phyloP scores from a whole-genome alignment of 2,113 vertebrate genomes.

The Danio rerio region DNA sequence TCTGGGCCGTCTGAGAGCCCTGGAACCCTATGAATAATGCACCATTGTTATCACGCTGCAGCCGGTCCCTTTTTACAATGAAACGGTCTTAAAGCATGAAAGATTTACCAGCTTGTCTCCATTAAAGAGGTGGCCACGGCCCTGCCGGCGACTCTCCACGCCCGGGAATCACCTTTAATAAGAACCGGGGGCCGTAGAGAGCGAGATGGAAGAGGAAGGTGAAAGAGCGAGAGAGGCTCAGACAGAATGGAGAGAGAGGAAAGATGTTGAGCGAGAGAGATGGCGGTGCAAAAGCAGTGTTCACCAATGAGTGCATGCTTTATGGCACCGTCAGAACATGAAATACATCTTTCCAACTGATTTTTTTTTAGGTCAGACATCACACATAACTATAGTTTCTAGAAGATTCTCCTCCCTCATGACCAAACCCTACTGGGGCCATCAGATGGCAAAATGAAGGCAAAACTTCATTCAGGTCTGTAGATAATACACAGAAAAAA shows the following conservation, averaged over 20 bases:
- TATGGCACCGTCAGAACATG: slow-evolving; percentile 22
- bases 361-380: slow-evolving; percentile 38
- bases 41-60: slow-evolving; percentile 55
- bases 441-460: slow-evolving; percentile 16
- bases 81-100: slow-evolving; percentile 70
- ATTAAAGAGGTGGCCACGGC: slow-evolving; percentile 57
- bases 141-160: slow-evolving; percentile 40
- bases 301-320: slow-evolving; percentile 35
- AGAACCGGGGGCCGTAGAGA: slow-evolving; percentile 27
- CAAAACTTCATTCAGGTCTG: slow-evolving; percentile 21
- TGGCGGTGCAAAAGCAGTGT: neutral
- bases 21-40: slow-evolving; percentile 59
- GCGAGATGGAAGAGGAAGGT: neutral
- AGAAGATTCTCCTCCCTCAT: neutral
- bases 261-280: slow-evolving; percentile 16
- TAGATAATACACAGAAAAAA: slow-evolving; percentile 21
- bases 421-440: slow-evolving; percentile 11
- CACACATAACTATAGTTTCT: slow-evolving; percentile 6
- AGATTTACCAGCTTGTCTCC: slow-evolving; percentile 68
- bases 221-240: slow-evolving; percentile 24
- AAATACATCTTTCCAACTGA: slow-evolving; percentile 22
- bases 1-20: slow-evolving; percentile 53
- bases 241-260: neutral
- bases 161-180: slow-evolving; percentile 52
- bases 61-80: slow-evolving; percentile 68